phyloP scores from a whole-genome alignment of 2,888 invertebrate species.

The Acrobasis repandana region DNA sequence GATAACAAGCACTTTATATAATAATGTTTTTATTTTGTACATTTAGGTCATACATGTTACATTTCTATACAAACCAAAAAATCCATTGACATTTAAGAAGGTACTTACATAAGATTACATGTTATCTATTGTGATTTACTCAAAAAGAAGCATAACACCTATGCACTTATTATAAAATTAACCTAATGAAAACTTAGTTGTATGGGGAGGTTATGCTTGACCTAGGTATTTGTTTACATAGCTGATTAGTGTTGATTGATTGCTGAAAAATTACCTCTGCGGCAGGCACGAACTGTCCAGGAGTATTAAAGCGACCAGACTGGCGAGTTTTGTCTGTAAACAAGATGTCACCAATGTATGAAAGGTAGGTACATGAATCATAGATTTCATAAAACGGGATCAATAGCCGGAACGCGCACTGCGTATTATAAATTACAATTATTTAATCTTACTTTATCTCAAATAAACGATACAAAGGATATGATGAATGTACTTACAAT shows the following conservation, averaged over 20 bases:
- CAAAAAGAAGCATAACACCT: no score
- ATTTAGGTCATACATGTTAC: background rate
- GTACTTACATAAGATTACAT: no score
- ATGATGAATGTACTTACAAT: no score
- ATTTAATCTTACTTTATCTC: no score
- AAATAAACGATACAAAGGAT: no score
- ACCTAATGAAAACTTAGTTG: background rate
- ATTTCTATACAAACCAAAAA: background rate
- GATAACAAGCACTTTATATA: slow-evolving; percentile 49
- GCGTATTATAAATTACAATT: background rate
- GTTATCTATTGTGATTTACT: no score
- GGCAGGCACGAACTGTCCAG: slow-evolving; percentile 56
- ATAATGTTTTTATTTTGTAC: background rate
- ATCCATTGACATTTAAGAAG: background rate
- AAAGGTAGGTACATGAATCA: background rate
- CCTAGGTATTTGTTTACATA: no score
- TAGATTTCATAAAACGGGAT: background rate
- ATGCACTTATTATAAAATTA: background rate
- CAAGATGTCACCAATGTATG: slow-evolving; percentile 5
- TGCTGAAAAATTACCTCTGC: slow-evolving; percentile 49
- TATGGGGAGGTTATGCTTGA: background rate
- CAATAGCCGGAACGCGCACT: background rate
- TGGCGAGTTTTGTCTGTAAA: slow-evolving; percentile 58
- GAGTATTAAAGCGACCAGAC: slow-evolving; percentile 56
- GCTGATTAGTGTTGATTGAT: background rate